Evolutionary conservation across 2,113 vertebrate genomes (phyloP).

Genomic region (Vicugna pacos): DNA sequence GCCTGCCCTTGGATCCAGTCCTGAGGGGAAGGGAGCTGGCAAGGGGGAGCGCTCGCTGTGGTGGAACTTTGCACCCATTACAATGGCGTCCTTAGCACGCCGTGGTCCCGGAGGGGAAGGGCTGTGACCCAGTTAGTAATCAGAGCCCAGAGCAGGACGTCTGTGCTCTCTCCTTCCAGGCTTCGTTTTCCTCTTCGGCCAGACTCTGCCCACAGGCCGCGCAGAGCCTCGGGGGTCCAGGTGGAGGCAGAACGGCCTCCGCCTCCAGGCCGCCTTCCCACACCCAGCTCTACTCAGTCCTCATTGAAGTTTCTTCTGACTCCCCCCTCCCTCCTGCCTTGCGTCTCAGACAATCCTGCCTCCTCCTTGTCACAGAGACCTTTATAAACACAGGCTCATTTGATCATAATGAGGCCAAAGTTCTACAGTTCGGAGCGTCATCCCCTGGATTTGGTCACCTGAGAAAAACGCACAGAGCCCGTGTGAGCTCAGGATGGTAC

Average conservation of each 20-base stretch:
- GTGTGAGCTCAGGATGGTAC: not conserved
- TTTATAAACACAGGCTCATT: not conserved
- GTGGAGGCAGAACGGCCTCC: not conserved
- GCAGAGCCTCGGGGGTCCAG: not conserved
- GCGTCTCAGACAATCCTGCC: fast-evolving
- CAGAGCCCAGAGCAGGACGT: not conserved
- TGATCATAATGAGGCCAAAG: not conserved
- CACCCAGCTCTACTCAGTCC: not conserved
- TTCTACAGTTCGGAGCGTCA: not conserved
- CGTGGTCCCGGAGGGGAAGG: not conserved
- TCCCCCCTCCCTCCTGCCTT: fast-evolving
- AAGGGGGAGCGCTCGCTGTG: fast-evolving
- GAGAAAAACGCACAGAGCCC: not conserved
- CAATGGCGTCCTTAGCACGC: not conserved
- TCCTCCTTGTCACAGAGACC: not conserved
- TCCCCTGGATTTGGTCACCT: not conserved
- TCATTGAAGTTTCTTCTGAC: not conserved
- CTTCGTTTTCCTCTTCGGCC: not conserved
- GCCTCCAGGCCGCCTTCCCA: not conserved
- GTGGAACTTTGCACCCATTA: not conserved
- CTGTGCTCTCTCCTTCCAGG: not conserved
- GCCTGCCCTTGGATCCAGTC: not conserved
- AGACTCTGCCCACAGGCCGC: not conserved
- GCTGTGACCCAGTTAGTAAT: fast-evolving
- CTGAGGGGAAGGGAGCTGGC: not conserved